Conservation (phyloP, 2,113 vertebrate genomes). For the Semicossyphus pulcher region DNA sequence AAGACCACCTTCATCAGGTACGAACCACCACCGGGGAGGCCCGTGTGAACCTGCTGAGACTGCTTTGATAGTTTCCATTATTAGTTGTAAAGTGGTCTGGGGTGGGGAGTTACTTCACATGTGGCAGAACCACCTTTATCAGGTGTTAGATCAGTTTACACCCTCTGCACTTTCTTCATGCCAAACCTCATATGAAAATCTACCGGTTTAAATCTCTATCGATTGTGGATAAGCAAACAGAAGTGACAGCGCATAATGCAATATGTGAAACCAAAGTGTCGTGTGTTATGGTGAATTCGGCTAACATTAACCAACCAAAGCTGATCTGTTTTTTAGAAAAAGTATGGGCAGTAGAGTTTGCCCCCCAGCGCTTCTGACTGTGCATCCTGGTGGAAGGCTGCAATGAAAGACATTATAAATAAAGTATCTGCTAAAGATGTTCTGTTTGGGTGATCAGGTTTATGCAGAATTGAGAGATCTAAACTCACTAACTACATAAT, state of each 20-base stretch:
- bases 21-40: background rate
- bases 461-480: background rate
- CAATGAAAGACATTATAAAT: no score
- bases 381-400: background rate
- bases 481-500: background rate
- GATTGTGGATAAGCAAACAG: accelerated
- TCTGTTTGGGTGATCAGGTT: background rate
- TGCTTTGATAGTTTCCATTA: no score
- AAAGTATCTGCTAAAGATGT: background rate
- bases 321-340: accelerated
- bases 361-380: background rate
- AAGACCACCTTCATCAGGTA: constrained; percentile 88
- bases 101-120: no score
- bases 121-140: background rate
- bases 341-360: no score
- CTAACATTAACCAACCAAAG: background rate
- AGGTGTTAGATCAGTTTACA: background rate
- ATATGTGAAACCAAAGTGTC: no score
- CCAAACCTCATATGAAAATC: background rate
- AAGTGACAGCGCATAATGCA: accelerated
- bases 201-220: background rate
- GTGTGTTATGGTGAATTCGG: background rate
- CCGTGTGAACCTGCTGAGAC: background rate
- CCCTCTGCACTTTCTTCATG: background rate
- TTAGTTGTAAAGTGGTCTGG: background rate